Percentiles rank a stretch among this genome's conserved stretches.
Conservation (phyloP, 2,113 vertebrate species). For the Rhabdornis inornatus region DNA sequence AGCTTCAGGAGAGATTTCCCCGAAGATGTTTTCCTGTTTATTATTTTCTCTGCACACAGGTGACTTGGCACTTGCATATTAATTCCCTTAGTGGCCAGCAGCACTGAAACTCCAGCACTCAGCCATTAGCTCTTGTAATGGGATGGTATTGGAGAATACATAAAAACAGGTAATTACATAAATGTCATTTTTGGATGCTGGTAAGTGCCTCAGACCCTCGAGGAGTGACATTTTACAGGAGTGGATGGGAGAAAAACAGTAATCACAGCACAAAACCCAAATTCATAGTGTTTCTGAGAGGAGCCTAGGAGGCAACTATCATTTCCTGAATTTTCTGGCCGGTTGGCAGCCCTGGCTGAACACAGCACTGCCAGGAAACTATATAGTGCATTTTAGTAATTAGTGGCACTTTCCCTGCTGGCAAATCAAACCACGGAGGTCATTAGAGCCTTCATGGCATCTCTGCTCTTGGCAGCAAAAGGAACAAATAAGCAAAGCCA, state of each 20-base stretch:
- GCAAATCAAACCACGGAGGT: background rate
- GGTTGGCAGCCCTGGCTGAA: background rate
- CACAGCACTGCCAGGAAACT: background rate
- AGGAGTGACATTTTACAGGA: slow-evolving; percentile 13
- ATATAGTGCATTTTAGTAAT: background rate
- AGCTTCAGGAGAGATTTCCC: background rate
- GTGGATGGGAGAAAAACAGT: background rate
- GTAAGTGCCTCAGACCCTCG: background rate
- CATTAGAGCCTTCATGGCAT: background rate
- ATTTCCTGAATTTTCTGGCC: background rate
- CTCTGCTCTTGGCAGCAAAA: background rate
- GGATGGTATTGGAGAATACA: background rate
- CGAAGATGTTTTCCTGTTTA: background rate
- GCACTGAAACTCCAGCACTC: background rate
- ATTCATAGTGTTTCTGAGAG: background rate
- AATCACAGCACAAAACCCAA: background rate
- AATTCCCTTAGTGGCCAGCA: background rate
- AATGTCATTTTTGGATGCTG: background rate
- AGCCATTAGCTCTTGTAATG: background rate
- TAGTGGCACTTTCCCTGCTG: background rate
- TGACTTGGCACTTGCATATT: background rate
- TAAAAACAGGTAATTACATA: background rate
- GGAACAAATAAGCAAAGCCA: background rate
- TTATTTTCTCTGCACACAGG: background rate
- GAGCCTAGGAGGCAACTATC: background rate